These are phyloP conservation scores for Epinotia demarniana DNA, from an alignment of 2,888 invertebrate species.

Conservation along the genomic window DNA sequence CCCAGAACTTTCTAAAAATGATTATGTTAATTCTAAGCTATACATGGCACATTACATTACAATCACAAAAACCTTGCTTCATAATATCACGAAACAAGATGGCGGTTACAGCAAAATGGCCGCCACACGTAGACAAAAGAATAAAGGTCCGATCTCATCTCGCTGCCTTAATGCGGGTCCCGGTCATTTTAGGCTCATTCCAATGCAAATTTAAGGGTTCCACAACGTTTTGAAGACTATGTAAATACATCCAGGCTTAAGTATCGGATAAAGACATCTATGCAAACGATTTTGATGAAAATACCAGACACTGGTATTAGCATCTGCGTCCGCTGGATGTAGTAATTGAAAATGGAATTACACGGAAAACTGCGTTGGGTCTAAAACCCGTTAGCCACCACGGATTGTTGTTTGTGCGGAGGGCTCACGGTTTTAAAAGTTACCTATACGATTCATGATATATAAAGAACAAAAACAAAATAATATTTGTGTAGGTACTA, in stretches of 20 bases:
- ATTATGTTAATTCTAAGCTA: constrained; percentile 26
- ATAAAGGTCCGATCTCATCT: constrained; percentile 69
- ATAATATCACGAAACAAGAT: constrained; percentile 64
- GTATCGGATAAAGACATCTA: constrained; percentile 50
- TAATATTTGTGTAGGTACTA: no score
- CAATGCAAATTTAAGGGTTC: constrained; percentile 80
- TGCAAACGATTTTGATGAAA: constrained; percentile 78
- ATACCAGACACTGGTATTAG: constrained; percentile 52
- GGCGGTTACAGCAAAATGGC: constrained; percentile 65
- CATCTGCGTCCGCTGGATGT: constrained; percentile 32
- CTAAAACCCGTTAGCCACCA: neutral
- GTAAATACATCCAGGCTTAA: constrained; percentile 66
- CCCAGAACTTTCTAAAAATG: neutral
- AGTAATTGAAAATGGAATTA: constrained; percentile 42
- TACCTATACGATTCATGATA: no score
- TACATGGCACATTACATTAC: constrained; percentile 32
- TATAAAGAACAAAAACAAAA: no score
- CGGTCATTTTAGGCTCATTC: constrained; percentile 80
- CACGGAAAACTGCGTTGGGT: constrained; percentile 5
- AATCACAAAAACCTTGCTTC: constrained; percentile 40
- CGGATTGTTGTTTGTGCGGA: no score
- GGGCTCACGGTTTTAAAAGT: no score
- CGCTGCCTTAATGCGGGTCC: constrained; percentile 73
- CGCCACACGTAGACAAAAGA: constrained; percentile 73
- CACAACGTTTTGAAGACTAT: constrained; percentile 75